Conservation (phyloP, 2,888 invertebrate species). For the Drosophila seclusa region DNA sequence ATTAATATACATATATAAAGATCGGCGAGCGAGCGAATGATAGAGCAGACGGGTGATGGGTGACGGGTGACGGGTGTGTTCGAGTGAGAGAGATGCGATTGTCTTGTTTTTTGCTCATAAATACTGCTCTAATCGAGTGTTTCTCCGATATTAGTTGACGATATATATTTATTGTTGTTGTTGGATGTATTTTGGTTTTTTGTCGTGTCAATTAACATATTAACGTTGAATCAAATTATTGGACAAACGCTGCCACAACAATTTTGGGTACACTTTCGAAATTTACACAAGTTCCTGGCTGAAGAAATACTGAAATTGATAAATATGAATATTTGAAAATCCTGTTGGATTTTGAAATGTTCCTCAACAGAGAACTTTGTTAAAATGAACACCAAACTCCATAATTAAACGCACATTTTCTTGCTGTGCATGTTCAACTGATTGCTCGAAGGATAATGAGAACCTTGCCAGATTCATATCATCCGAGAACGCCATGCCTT, state of each 20-base stretch:
- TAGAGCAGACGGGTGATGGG: neutral
- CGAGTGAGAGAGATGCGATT: slow-evolving; percentile 16
- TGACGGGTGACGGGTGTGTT: neutral
- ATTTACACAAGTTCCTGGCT: neutral
- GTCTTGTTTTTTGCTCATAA: slow-evolving; percentile 17
- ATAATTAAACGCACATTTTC: slow-evolving; percentile 19
- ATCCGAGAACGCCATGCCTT: neutral
- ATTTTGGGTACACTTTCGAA: slow-evolving; percentile 10
- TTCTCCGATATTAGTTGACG: slow-evolving; percentile 7
- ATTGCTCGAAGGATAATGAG: neutral
- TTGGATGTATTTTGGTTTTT: slow-evolving; percentile 11
- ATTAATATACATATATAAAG: neutral
- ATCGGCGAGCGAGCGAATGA: slow-evolving; percentile 16
- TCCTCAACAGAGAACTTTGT: slow-evolving; percentile 41
- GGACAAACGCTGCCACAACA: slow-evolving; percentile 28
- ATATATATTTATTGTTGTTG: slow-evolving; percentile 29
- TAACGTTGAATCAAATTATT: slow-evolving; percentile 7
- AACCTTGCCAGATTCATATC: slow-evolving; percentile 15
- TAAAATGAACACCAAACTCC: slow-evolving; percentile 21
- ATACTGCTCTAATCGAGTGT: slow-evolving; percentile 1
- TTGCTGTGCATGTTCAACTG: neutral
- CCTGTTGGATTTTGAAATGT: slow-evolving; percentile 14
- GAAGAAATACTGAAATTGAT: neutral
- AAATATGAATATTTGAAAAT: neutral
- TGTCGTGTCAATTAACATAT: slow-evolving; percentile 46